Evolutionary conservation across 2,888 invertebrate genomes (phyloP), one percentile per base, ranked within the genome.

Genomic region (Lingula anatina): DNA sequence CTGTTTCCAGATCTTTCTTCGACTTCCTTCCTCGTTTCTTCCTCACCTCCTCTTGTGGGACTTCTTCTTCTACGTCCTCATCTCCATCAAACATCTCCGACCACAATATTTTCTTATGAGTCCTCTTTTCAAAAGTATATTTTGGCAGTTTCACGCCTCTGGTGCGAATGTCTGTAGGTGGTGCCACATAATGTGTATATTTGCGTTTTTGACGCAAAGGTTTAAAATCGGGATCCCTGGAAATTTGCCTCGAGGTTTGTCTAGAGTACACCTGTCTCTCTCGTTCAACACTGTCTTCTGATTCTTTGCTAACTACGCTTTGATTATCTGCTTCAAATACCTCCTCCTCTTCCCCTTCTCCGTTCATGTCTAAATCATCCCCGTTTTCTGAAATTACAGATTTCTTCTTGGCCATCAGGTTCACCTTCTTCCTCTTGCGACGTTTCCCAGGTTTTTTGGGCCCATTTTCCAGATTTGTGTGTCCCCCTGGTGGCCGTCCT

Each of bases 71-170:
- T 31, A 9, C 9, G 31, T 31, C 31, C 9, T 31, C 15, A 12
- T 15, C 31, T 31, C 9, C 15, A 15, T 9, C 9, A 9, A 31
- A 12, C 31, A 15, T 31, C 31, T 12, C 31, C n/a, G n/a, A n/a
- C n/a, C n/a, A n/a, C n/a, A n/a, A n/a, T n/a, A n/a, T 66, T 50
- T 71, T 71, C 50, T 67, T 66, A 49, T 70, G 71, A n/a, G 71
- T 70, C 46, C 64, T 61, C 1, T 64, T 57, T 53, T 69, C 71
- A 59, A 81, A 71, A 5, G 83, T 83, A 66, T 83, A 84, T 67
- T 83, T 83, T 0, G 84, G 84, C 25, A 84, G 75, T 60, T 84
- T 84, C 2, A 83, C 83, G n/a, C 84, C 84, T 35, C 84, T 75
- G 0, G 84, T 84, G 52, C 70, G 71, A 46, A 78, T 78, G 36